Evolutionary conservation across 2,888 invertebrate genomes (phyloP).

Genomic region (Chrysina gloriosa): DNA sequence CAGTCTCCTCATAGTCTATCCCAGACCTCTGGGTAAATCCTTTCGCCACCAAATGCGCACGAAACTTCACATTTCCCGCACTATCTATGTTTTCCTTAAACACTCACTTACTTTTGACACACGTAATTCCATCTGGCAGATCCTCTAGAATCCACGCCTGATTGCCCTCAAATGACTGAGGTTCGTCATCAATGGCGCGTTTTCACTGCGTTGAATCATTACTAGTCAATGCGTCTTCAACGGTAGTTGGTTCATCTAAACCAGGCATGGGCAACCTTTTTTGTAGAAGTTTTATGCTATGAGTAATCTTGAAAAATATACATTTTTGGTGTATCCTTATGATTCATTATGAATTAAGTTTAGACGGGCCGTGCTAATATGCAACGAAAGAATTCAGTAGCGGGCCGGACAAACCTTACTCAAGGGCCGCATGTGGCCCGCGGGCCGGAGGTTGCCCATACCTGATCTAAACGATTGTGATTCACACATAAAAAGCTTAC

Average conservation of each 20-base stretch:
- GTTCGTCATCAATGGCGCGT: background rate
- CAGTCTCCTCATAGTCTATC: background rate
- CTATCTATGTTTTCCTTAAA: background rate
- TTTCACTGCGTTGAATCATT: background rate
- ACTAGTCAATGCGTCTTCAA: background rate
- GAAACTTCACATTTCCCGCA: background rate
- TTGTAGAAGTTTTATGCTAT: no score
- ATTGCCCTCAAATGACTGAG: background rate
- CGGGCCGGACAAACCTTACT: no score
- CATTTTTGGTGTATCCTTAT: no score
- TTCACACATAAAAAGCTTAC: no score
- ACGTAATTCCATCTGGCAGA: background rate
- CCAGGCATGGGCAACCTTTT: no score
- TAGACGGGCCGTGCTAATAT: no score
- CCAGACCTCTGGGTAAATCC: background rate
- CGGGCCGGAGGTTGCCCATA: no score
- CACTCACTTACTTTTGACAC: background rate
- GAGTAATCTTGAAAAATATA: no score
- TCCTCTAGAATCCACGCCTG: background rate
- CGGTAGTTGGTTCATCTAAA: background rate
- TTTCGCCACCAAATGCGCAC: background rate
- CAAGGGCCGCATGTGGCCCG: no score
- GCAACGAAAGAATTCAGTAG: no score
- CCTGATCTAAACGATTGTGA: no score
- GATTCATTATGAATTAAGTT: no score